Evolutionary conservation across 2,888 invertebrate species (phyloP).

Genomic region (Torymus auratus): DNA sequence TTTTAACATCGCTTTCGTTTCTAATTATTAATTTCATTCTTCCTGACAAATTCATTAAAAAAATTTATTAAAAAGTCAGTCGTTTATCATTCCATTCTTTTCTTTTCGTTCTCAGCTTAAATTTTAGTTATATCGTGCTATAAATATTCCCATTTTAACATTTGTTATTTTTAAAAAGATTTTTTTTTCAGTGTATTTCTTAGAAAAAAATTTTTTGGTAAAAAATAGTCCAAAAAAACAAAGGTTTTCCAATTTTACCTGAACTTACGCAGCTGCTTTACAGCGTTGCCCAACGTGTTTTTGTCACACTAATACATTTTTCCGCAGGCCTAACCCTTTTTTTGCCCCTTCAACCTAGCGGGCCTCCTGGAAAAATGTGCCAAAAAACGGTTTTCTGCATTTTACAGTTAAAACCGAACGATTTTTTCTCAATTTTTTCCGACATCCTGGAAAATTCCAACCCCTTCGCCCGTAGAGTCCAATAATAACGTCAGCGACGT

Average conservation of each 20-base stretch:
- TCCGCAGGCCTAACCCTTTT: not conserved
- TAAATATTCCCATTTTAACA: no score
- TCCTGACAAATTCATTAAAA: slow-evolving; percentile 15
- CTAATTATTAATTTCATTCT: slow-evolving; percentile 44
- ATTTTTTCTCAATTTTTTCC: slow-evolving; percentile 39
- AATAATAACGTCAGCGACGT: slow-evolving; percentile 43
- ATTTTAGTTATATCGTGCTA: no score
- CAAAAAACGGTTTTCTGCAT: slow-evolving; percentile 41
- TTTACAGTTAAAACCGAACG: slow-evolving; percentile 25
- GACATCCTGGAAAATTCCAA: not conserved
- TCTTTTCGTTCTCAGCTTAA: no score
- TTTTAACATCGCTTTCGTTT: slow-evolving; percentile 30
- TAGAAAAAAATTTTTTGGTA: no score
- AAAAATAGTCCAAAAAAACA: no score
- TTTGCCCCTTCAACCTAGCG: slow-evolving; percentile 21
- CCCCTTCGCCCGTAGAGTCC: not conserved
- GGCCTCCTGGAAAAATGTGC: not conserved
- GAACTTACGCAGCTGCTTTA: no score
- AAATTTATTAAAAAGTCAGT: not conserved
- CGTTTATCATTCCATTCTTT: no score
- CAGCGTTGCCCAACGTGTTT: no score
- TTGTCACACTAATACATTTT: no score
- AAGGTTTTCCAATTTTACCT: no score
- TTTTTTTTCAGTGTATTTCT: no score
- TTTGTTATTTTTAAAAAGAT: no score